Evolutionary conservation across 1,140 invertebrate species (phyloP).

Genomic region (Watersipora subatra): DNA sequence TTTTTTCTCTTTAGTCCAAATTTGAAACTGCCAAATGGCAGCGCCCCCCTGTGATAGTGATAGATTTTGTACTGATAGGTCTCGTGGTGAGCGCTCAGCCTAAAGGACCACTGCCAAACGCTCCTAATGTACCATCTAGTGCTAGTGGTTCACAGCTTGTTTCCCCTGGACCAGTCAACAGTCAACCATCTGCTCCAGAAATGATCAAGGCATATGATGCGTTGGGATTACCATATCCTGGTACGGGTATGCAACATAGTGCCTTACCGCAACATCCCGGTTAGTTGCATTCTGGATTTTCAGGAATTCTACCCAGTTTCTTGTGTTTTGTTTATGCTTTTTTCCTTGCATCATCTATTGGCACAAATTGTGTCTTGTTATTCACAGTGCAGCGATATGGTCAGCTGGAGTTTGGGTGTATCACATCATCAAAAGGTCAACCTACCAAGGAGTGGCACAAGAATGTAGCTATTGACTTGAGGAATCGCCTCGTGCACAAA

Average conservation of each 20-base stretch:
- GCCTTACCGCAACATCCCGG: neutral
- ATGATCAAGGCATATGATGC: slow-evolving; percentile 4
- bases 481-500: slow-evolving; percentile 97
- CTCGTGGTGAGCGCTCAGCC: slow-evolving; percentile 8
- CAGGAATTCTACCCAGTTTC: neutral
- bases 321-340: neutral
- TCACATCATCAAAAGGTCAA: slow-evolving; percentile 11
- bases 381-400: slow-evolving; percentile 2
- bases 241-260: too few relatives aligned
- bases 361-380: slow-evolving; percentile 5
- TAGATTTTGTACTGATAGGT: too few relatives aligned
- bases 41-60: too few relatives aligned
- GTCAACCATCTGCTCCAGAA: slow-evolving; percentile 71
- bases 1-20: neutral
- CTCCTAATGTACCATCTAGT: slow-evolving; percentile 37
- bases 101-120: slow-evolving; percentile 10
- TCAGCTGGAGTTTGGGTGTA: neutral
- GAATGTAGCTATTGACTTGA: slow-evolving; percentile 83
- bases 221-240: slow-evolving; percentile 1
- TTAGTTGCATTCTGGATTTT: neutral
- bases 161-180: slow-evolving; percentile 53
- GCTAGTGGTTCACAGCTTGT: neutral
- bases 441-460: slow-evolving; percentile 85
- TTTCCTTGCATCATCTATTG: too few relatives aligned
- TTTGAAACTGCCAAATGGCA: too few relatives aligned